Evolutionary conservation across 2,113 vertebrate species (phyloP).

Genomic region (Nematolebias whitei): DNA sequence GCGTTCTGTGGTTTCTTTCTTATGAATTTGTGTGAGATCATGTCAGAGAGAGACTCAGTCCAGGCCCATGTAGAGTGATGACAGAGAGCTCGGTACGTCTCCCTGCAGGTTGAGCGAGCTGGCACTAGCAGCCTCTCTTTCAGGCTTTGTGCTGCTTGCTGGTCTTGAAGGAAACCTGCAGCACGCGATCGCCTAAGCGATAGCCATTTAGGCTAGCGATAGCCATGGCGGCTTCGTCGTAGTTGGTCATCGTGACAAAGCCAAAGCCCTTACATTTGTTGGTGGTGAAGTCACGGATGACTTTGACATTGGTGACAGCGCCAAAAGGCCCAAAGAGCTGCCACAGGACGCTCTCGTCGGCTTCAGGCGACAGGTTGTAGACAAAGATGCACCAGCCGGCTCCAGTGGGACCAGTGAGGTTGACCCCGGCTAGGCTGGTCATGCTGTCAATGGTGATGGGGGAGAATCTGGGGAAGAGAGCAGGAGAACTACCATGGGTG

Average conservation of each 20-base stretch:
- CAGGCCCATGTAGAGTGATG: slow-evolving; percentile 82
- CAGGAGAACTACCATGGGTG: slow-evolving; percentile 91
- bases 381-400: slow-evolving; percentile 98
- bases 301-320: slow-evolving; percentile 96
- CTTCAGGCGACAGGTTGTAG: slow-evolving; percentile 95
- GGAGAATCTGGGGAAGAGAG: slow-evolving; percentile 90
- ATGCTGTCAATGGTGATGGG: slow-evolving; percentile 92
- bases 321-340: slow-evolving; percentile 98
- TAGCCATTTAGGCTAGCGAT: slow-evolving; percentile 97
- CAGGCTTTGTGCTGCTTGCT: slow-evolving; percentile 99
- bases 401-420: slow-evolving; percentile 84
- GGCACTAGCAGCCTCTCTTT: slow-evolving; percentile 67
- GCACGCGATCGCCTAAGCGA: slow-evolving; percentile 92
- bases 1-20: slow-evolving; percentile 64
- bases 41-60: slow-evolving; percentile 82
- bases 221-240: slow-evolving; percentile 96
- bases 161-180: slow-evolving; percentile 99
- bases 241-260: slow-evolving; percentile 99
- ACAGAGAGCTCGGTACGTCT: slow-evolving; percentile 70
- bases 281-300: slow-evolving; percentile 96
- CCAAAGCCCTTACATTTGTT: slow-evolving; percentile 99
- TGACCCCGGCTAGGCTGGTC: slow-evolving; percentile 89
- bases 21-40: slow-evolving; percentile 71
- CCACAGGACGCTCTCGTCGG: slow-evolving; percentile 96
- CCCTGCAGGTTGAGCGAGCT: slow-evolving; percentile 72